Conservation (phyloP, 1,140 invertebrate species). For the Pentalonia nigronervosa region DNA sequence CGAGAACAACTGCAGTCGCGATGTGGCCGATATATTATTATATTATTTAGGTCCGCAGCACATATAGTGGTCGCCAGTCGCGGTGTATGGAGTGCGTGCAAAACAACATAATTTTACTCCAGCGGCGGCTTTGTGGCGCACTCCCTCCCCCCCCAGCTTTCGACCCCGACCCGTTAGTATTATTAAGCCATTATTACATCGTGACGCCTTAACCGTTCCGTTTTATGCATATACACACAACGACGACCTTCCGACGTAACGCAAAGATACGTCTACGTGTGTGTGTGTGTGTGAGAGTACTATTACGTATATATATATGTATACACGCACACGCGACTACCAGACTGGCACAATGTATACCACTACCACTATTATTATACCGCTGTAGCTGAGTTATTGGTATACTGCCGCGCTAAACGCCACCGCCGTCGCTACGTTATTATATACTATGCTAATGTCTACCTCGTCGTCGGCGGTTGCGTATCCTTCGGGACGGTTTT, state of each 20-base stretch:
- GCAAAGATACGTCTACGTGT: neutral
- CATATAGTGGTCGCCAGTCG: neutral
- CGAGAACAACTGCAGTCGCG: neutral
- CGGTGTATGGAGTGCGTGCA: neutral
- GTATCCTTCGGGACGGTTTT: conserved; percentile 18
- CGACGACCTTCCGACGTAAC: neutral
- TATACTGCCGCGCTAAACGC: neutral
- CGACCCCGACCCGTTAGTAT: neutral
- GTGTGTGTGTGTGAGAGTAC: neutral
- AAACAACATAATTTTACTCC: neutral
- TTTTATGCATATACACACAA: neutral
- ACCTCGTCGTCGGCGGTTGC: neutral
- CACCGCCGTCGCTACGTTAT: neutral
- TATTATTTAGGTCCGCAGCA: neutral
- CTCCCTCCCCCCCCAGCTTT: neutral
- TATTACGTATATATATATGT: neutral
- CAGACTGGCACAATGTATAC: neutral
- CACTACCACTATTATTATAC: conserved; percentile 6
- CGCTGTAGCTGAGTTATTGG: conserved; percentile 18
- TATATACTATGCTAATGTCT: conserved; percentile 34
- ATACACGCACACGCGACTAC: neutral
- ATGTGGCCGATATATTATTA: neutral
- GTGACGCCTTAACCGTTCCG: neutral
- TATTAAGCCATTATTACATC: conserved; percentile 38
- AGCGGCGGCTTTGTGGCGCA: neutral